Evolutionary conservation across 2,113 vertebrate genomes (phyloP).

Genomic region (Apeltes quadracus): DNA sequence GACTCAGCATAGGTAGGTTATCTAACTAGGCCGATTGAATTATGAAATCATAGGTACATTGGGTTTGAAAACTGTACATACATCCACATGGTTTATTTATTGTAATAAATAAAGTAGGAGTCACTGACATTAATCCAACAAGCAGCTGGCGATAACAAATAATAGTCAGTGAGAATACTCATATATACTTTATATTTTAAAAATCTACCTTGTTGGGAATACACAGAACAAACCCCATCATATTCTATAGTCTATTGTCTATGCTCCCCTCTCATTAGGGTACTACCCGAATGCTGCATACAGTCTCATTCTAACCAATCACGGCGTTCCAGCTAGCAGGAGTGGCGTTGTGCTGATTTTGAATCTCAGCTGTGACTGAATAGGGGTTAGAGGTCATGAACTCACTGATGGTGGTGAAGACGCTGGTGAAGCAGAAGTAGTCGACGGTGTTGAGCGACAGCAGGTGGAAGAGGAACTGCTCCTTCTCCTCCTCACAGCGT

Average conservation of each 20-base stretch:
- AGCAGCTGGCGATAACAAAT: not conserved
- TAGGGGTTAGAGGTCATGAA: conserved; percentile 4
- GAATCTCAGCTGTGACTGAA: not conserved
- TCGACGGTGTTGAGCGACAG: conserved; percentile 94
- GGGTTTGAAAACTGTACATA: conserved; percentile 14
- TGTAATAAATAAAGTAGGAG: not conserved
- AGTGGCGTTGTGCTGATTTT: not conserved
- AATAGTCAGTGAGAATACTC: not conserved
- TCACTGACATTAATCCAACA: conserved; percentile 6
- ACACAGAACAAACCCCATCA: not conserved
- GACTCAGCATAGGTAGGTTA: not conserved
- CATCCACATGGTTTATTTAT: conserved; percentile 17
- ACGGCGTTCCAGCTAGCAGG: not conserved
- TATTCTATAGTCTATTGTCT: not conserved
- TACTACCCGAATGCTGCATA: not conserved
- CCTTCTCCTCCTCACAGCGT: conserved; percentile 93
- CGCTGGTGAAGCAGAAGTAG: conserved; percentile 96
- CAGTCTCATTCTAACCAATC: not conserved
- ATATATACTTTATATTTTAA: not conserved
- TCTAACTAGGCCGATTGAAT: not conserved
- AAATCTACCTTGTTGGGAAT: not conserved
- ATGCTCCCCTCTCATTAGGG: not conserved
- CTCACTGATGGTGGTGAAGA: conserved; percentile 85
- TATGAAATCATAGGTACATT: not conserved
- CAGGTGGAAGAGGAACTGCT: conserved; percentile 95